Conservation (phyloP, 1,140 invertebrate genomes). For the Meloidogyne chitwoodi region DNA sequence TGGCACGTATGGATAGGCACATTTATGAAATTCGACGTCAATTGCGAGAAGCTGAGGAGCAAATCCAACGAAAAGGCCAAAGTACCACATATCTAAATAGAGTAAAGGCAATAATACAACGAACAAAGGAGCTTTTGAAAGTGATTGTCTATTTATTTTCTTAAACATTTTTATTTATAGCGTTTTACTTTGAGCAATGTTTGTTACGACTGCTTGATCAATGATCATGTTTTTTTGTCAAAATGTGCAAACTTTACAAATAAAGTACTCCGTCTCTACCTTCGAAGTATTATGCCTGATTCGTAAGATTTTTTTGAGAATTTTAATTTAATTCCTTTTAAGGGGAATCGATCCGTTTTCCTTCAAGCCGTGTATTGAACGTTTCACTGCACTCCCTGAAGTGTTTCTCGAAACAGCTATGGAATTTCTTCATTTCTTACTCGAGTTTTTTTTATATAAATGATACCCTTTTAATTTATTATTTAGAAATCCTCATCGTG, state of each 20-base stretch:
- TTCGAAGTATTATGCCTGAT: conserved; percentile 36
- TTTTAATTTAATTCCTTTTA: neutral
- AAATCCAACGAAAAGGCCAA: neutral
- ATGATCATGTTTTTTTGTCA: conserved; percentile 29
- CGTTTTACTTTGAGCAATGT: conserved; percentile 2
- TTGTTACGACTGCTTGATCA: conserved; percentile 38
- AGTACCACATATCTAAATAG: neutral
- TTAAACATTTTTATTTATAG: conserved; percentile 2
- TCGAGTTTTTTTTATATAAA: conserved; percentile 44
- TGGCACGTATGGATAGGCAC: conserved; percentile 1
- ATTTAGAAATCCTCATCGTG: conserved; percentile 69
- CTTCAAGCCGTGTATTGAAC: conserved; percentile 67
- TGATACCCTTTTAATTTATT: conserved; percentile 68
- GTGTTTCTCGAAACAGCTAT: conserved; percentile 66
- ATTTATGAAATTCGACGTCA: conserved; percentile 72
- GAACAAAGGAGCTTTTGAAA: conserved; percentile 4
- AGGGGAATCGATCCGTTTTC: neutral
- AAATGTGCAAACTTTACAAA: conserved; percentile 37
- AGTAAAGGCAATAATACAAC: neutral
- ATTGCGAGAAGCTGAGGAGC: conserved; percentile 75
- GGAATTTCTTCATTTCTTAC: conserved; percentile 34
- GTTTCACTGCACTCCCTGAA: conserved; percentile 79
- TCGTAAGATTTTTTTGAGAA: conserved; percentile 36
- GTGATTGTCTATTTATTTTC: neutral
- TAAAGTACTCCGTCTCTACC: conserved; percentile 48